A percentile compares a stretch with the other conserved stretches of the same genome.
phyloP scores from a whole-genome alignment of 2,113 vertebrate species.

The Diadophis punctatus region DNA sequence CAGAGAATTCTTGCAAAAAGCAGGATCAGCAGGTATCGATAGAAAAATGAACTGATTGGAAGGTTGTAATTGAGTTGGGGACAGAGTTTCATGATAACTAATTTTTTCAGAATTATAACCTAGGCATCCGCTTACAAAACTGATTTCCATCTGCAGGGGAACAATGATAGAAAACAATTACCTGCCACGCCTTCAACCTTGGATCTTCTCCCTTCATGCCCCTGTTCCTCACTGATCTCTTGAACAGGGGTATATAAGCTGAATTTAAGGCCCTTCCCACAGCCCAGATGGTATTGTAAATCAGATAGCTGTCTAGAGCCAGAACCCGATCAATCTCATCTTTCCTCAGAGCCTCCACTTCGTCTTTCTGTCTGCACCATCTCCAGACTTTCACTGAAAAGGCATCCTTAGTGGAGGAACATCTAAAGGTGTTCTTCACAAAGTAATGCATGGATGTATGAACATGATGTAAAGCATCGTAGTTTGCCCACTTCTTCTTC shows the following conservation, averaged over 20 bases:
- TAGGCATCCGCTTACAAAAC: neutral
- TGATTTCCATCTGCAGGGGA: neutral
- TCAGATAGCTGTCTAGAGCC: neutral
- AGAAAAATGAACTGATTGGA: neutral
- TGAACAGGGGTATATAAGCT: neutral
- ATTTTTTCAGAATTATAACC: neutral
- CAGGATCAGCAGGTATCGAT: neutral
- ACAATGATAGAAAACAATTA: neutral
- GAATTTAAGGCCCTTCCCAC: neutral
- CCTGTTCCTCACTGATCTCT: neutral
- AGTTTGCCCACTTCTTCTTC: neutral
- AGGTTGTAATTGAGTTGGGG: neutral
- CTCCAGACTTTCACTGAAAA: neutral
- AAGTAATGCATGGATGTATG: neutral
- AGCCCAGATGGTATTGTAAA: neutral
- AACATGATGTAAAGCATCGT: neutral
- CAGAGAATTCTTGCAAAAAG: neutral
- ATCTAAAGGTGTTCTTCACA: neutral
- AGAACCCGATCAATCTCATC: neutral
- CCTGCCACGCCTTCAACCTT: neutral
- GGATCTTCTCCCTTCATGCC: neutral
- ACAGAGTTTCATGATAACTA: neutral
- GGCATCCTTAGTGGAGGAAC: neutral
- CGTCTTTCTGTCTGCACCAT: neutral
- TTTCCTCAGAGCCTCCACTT: neutral